Base-by-base conservation (phyloP, 2,797 vertebrate genomes). In the Myotis planiceps region DNA sequence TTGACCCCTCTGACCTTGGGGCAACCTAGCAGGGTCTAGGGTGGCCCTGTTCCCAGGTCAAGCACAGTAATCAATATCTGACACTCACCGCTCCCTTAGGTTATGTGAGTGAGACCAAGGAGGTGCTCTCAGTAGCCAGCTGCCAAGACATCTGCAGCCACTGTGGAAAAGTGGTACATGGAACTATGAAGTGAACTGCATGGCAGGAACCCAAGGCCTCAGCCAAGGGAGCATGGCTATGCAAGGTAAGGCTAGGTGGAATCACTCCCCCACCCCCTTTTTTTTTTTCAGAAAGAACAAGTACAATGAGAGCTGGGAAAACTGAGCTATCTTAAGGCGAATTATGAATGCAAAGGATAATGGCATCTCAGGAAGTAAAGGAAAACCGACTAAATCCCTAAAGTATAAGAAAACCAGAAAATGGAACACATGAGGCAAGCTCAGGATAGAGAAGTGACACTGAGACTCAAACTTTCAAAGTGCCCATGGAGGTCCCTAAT, bases 191-290 rank as follows among this genome's bases (percentile, higher is more conserved):
- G 13, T 60, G 27, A 42, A 34, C 2, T 15, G 1, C 7, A 19
- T 0, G 16, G 49, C 3, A 65, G 53, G 9, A 79, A 9, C 21
- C 9, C 5, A 37, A 55, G 10, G 1, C 0, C 6, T 58, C 18
- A 42, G 39, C 25, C 10, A 3, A 60, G n/a, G 18, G 7, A 34
- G 0, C 3, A 25, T 25, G 2, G 19, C 7, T 53, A 23, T 34
- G 66, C 60, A 68, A 92, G 13, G 9, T 5, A 78, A 29, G 47
- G n/a, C 27, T 9, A 92, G 19, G 1, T 21, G 13, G 16, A 2
- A 66, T 4, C 18, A 1, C 45, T 45, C 12, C 19, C 19, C 10
- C 10, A 0, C 58, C 12, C 5, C 25, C 0, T 12, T 2, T 2
- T 29, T 32, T 23, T 47, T n/a, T 65, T 65, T 55, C 6, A 58